Conservation (phyloP, 2,113 vertebrate species). For the Gobiocypris rarus region DNA sequence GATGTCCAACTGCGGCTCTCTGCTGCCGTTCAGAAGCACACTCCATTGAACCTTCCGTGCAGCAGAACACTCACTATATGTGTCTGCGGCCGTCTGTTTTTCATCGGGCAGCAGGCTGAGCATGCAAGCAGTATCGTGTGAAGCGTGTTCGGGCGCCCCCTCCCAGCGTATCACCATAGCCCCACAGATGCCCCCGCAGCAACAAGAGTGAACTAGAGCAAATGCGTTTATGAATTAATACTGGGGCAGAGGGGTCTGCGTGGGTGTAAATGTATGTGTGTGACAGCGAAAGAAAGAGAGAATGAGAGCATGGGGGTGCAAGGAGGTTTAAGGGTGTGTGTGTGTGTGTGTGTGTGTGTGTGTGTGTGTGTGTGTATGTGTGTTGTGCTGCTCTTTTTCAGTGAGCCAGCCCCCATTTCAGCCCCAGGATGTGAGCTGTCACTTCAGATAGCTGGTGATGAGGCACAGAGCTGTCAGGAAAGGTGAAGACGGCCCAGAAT, state of each 20-base stretch:
- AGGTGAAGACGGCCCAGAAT: conserved; percentile 93
- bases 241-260: conserved; percentile 62
- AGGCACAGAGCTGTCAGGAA: conserved; percentile 92
- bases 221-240: conserved; percentile 98
- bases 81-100: conserved; percentile 84
- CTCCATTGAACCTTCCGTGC: conserved; percentile 76
- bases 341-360: conserved; percentile 62
- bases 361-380: conserved; percentile 62
- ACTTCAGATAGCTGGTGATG: conserved; percentile 95
- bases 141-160: conserved; percentile 75
- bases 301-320: not conserved
- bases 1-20: conserved; percentile 45
- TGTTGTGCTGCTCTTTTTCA: conserved; percentile 92
- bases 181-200: conserved; percentile 85
- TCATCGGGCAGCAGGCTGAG: conserved; percentile 74
- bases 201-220: conserved; percentile 93
- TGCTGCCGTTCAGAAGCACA: conserved; percentile 77
- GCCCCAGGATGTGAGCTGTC: conserved; percentile 98
- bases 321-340: conserved; percentile 71
- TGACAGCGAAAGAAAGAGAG: conserved; percentile 22
- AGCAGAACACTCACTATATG: conserved; percentile 71
- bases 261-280: conserved; percentile 33
- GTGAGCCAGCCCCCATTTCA: conserved; percentile 85
- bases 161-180: conserved; percentile 72
- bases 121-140: conserved; percentile 87